Evolutionary conservation across 1,140 invertebrate species (phyloP).

Genomic region (Melitaea cinxia): DNA sequence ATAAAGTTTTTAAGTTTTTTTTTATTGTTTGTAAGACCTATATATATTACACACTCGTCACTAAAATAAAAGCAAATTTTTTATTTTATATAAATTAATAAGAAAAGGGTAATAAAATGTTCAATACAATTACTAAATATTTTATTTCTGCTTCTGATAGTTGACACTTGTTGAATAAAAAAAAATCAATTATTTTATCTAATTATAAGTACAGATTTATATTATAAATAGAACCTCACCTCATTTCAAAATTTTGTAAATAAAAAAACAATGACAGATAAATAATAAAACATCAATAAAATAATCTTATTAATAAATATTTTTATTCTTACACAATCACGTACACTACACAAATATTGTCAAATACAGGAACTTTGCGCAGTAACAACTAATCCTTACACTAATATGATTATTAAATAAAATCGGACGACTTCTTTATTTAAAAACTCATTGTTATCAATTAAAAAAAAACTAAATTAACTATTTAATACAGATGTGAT

Average conservation of each 20-base stretch:
- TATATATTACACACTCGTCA: too few species aligned
- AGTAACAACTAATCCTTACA: slow-evolving; percentile 37
- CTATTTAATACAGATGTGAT: slow-evolving; percentile 1
- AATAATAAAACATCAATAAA: neutral
- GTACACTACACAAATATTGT: slow-evolving; percentile 58
- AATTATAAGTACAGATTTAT: neutral
- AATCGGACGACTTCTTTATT: slow-evolving; percentile 12
- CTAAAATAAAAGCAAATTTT: too few species aligned
- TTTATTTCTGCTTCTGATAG: slow-evolving; percentile 4
- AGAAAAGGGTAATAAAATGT: neutral
- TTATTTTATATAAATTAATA: too few species aligned
- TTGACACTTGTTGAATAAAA: neutral
- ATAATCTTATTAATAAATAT: slow-evolving; percentile 10
- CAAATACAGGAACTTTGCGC: slow-evolving; percentile 65
- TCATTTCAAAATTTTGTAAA: neutral
- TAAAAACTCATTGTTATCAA: neutral
- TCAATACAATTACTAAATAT: slow-evolving; percentile 6
- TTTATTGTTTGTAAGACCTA: too few species aligned
- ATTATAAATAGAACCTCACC: neutral
- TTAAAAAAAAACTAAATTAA: neutral
- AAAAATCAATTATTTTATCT: neutral
- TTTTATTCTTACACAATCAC: slow-evolving; percentile 20
- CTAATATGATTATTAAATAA: slow-evolving; percentile 16
- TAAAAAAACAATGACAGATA: slow-evolving; percentile 1
- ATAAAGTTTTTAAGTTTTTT: too few species aligned